Evolutionary conservation across 2,888 invertebrate genomes (phyloP).

Genomic region (Melinaea menophilus): DNA sequence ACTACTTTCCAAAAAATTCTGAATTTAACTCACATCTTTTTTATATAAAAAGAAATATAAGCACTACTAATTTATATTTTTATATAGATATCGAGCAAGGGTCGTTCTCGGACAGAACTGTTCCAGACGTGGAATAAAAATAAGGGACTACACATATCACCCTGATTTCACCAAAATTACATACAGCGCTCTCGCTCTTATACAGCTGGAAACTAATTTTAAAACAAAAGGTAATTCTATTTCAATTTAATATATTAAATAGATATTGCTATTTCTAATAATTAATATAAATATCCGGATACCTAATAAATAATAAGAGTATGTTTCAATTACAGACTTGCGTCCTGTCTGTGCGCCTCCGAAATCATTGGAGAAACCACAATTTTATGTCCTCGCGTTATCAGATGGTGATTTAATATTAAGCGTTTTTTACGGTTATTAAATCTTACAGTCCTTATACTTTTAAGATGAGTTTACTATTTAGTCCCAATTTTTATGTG

Average conservation of each 20-base stretch:
- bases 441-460: too few species aligned
- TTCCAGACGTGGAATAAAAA: constrained; percentile 30
- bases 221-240: constrained; percentile 19
- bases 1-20: too few species aligned
- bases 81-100: constrained; percentile 36
- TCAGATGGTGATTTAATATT: constrained; percentile 33
- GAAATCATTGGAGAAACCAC: constrained; percentile 26
- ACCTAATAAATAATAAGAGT: constrained; percentile 23
- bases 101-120: constrained; percentile 44
- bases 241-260: constrained; percentile 7
- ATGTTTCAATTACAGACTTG: constrained; percentile 33
- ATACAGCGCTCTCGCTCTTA: constrained; percentile 40
- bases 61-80: too few species aligned
- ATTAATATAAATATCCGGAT: constrained; percentile 6
- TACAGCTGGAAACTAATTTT: constrained; percentile 41
- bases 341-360: constrained; percentile 46
- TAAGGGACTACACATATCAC: constrained; percentile 45
- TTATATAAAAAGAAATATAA: too few species aligned
- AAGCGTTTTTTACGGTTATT: too few species aligned
- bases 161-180: constrained; percentile 40
- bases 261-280: constrained; percentile 3
- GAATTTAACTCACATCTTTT: too few species aligned
- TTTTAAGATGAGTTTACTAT: too few species aligned
- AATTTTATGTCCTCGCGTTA: constrained; percentile 35
- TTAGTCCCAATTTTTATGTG: too few species aligned